These are phyloP conservation scores for Drosophila lini DNA, from an alignment of 1,140 invertebrate genomes.

Conservation along the genomic window DNA sequence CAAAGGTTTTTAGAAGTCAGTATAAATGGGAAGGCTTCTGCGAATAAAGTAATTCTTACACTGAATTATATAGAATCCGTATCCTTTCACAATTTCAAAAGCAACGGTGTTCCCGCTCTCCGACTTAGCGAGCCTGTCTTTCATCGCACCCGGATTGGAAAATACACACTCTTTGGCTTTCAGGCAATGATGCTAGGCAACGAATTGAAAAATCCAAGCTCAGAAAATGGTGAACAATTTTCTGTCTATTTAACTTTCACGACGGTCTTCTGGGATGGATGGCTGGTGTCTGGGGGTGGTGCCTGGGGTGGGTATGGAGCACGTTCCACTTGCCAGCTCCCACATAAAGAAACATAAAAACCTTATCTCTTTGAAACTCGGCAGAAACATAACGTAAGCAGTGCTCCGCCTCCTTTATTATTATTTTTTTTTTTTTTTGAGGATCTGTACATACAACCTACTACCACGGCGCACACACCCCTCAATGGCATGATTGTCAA, in stretches of 20 bases:
- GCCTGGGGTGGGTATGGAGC: neutral
- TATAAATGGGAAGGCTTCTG: neutral
- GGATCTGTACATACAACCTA: constrained; percentile 4
- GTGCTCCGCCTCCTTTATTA: constrained; percentile 7
- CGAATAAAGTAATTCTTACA: constrained; percentile 6
- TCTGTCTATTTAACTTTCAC: constrained; percentile 54
- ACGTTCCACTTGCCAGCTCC: constrained; percentile 64
- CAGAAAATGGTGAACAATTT: constrained; percentile 80
- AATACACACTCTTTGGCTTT: constrained; percentile 43
- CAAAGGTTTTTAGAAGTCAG: neutral
- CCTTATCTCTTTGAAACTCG: constrained; percentile 73
- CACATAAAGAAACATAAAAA: constrained; percentile 82
- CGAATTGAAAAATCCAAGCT: constrained; percentile 75
- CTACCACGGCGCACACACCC: constrained; percentile 2
- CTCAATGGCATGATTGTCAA: constrained; percentile 64
- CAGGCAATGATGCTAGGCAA: constrained; percentile 61
- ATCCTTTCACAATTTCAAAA: neutral
- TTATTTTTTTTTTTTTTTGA: neutral
- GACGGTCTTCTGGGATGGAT: constrained; percentile 9
- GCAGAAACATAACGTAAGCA: constrained; percentile 33
- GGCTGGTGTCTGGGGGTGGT: neutral
- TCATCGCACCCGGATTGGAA: constrained; percentile 30
- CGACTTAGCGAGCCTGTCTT: constrained; percentile 11
- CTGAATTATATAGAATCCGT: neutral
- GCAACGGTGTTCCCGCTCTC: constrained; percentile 4